phyloP scores from a whole-genome alignment of 2,888 invertebrate species.

The Ophion ventricosus region DNA sequence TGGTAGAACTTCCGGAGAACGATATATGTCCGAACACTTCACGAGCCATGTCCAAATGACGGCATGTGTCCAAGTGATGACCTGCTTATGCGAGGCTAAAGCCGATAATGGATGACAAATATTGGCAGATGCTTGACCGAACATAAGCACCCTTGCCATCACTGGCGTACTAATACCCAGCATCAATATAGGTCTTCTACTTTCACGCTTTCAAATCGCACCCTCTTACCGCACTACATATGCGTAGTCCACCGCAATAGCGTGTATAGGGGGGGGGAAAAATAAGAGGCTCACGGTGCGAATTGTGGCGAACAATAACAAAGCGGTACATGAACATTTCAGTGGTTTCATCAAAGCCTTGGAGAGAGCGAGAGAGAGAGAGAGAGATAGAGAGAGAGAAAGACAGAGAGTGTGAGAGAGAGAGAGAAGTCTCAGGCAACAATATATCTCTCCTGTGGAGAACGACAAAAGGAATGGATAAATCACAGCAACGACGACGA shows the following conservation, averaged over 20 bases:
- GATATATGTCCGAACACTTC: background rate
- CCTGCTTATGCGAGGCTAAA: slow-evolving; percentile 76
- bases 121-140: slow-evolving; percentile 82
- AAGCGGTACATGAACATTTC: slow-evolving; percentile 52
- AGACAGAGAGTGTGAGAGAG: background rate
- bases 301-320: slow-evolving; percentile 44
- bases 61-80: slow-evolving; percentile 67
- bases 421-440: slow-evolving; percentile 51
- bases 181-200: slow-evolving; percentile 29
- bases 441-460: slow-evolving; percentile 51
- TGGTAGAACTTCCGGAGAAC: background rate
- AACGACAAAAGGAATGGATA: slow-evolving; percentile 78
- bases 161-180: slow-evolving; percentile 29
- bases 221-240: slow-evolving; percentile 7
- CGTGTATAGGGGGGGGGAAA: background rate
- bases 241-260: background rate
- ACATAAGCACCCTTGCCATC: slow-evolving; percentile 26
- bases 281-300: slow-evolving; percentile 24
- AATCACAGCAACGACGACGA: slow-evolving; percentile 75
- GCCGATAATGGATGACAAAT: slow-evolving; percentile 83
- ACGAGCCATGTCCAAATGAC: background rate
- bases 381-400: slow-evolving; percentile 29
- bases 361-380: slow-evolving; percentile 28
- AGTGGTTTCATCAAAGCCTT: slow-evolving; percentile 70
- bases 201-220: slow-evolving; percentile 26